A percentile compares a stretch with the other conserved stretches of the same genome.
phyloP scores from a whole-genome alignment of 2,113 vertebrate species.

The Amphiprion ocellaris region DNA sequence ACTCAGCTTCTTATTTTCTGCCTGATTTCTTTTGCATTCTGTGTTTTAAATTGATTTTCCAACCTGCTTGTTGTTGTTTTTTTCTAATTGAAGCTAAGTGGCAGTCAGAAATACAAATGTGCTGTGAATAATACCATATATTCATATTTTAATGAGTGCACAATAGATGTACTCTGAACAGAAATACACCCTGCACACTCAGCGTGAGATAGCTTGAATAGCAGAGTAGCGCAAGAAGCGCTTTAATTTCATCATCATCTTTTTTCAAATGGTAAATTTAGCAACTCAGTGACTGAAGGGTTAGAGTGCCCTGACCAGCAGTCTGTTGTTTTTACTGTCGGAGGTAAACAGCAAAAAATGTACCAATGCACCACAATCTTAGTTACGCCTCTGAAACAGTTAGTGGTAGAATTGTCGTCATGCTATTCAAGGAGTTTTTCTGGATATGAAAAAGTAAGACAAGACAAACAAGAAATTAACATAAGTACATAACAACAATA shows the following conservation, averaged over 20 bases:
- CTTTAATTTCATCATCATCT: background rate
- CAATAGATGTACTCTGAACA: conserved; percentile 23
- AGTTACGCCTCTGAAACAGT: no score
- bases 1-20: background rate
- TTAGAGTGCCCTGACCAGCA: no score
- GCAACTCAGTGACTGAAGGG: no score
- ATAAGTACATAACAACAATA: no score
- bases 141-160: conserved; percentile 17
- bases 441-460: no score
- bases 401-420: no score
- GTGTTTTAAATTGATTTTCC: conserved; percentile 27
- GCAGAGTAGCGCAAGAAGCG: background rate
- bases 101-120: background rate
- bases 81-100: conserved; percentile 33
- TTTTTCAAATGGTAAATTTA: background rate
- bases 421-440: no score
- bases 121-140: conserved; percentile 3
- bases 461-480: no score
- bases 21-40: conserved; percentile 9
- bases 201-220: background rate
- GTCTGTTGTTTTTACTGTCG: no score
- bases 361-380: no score
- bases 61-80: conserved; percentile 22
- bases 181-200: conserved; percentile 6
- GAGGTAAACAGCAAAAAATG: no score